These are phyloP conservation scores for Phthorimaea operculella DNA, from an alignment of 1,140 invertebrate genomes.

Conservation along the genomic window DNA sequence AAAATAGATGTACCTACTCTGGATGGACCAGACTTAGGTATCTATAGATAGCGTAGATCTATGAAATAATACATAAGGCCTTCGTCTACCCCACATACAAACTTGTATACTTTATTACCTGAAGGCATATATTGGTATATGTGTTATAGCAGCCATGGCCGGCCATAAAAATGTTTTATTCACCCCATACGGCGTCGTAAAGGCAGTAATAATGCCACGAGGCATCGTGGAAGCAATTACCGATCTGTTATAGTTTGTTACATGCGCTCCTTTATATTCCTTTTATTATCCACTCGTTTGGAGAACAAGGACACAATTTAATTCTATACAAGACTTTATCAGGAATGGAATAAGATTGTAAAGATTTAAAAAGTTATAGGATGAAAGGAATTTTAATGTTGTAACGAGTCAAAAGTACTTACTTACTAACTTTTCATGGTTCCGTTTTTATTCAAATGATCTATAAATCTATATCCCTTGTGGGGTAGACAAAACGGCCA, in stretches of 20 bases:
- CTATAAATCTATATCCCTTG: too few species aligned
- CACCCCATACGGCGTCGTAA: constrained; percentile 66
- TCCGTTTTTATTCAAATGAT: too few species aligned
- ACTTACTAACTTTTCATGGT: too few species aligned
- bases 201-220: constrained; percentile 65
- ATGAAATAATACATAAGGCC: not conserved
- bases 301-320: constrained; percentile 58
- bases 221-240: constrained; percentile 66
- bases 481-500: too few species aligned
- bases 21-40: too few species aligned
- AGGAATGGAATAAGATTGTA: not conserved
- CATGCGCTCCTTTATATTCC: constrained; percentile 64
- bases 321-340: constrained; percentile 36
- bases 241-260: constrained; percentile 67
- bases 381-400: too few species aligned
- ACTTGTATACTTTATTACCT: constrained; percentile 27
- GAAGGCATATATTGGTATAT: constrained; percentile 27
- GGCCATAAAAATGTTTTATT: constrained; percentile 67
- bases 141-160: constrained; percentile 60
- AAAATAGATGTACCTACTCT: too few species aligned
- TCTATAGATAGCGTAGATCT: too few species aligned
- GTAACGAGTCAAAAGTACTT: too few species aligned
- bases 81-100: not conserved
- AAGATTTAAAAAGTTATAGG: too few species aligned
- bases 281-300: constrained; percentile 66